phyloP scores from a whole-genome alignment of 2,797 vertebrate species.

The Poliocrania exsul region DNA sequence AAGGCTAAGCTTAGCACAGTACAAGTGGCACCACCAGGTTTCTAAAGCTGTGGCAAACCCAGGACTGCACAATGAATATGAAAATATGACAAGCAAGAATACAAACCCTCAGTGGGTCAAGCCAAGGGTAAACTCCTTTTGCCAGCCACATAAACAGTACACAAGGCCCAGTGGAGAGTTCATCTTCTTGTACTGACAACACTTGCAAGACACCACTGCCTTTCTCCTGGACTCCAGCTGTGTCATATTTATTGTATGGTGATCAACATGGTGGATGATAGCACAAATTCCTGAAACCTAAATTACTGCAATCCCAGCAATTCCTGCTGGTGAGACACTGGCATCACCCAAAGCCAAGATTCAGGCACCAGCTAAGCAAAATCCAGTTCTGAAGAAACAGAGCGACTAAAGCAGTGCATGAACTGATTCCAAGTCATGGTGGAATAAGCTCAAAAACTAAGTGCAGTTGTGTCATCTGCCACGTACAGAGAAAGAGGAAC shows the following conservation, averaged over 20 bases:
- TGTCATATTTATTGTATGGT: background rate
- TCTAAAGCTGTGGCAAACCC: background rate
- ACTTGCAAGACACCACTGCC: background rate
- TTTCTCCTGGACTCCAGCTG: background rate
- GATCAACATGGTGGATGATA: background rate
- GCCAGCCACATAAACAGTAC: background rate
- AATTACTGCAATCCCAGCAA: background rate
- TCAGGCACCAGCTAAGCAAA: background rate
- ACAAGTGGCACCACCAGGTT: background rate
- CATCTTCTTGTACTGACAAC: background rate
- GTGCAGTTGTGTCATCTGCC: conserved; percentile 36
- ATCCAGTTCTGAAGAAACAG: conserved; percentile 45
- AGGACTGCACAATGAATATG: background rate
- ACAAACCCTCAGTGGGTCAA: background rate
- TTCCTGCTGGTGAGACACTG: background rate
- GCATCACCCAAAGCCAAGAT: background rate
- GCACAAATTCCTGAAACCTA: background rate
- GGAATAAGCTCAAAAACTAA: conserved; percentile 35
- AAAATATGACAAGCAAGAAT: background rate
- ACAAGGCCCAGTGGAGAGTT: rapidly evolving
- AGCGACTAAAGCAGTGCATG: background rate
- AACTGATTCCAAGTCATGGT: conserved; percentile 40
- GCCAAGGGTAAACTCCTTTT: background rate
- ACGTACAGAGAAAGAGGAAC: background rate
- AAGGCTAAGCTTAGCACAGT: background rate